Conservation (phyloP, 2,888 invertebrate genomes). For the Ormyrus nitidulus region DNA sequence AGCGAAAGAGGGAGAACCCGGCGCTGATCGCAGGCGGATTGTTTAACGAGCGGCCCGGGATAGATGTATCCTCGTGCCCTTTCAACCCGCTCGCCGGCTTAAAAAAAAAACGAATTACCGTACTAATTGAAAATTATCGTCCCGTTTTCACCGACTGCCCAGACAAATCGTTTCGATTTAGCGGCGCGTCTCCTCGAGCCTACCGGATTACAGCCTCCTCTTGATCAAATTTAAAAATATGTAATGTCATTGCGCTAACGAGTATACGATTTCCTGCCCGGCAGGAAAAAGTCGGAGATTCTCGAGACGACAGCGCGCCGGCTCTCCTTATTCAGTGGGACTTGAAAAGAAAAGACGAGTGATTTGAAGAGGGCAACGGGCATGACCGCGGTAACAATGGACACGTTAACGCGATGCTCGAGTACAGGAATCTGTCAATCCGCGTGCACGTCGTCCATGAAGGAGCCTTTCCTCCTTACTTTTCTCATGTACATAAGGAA, state of each 20-base stretch:
- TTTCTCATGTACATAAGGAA: slow-evolving; percentile 56
- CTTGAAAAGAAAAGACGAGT: slow-evolving; percentile 44
- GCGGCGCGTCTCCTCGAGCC: not conserved
- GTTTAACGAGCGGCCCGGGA: slow-evolving; percentile 23
- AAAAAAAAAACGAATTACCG: slow-evolving; percentile 13
- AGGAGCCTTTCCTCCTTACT: slow-evolving; percentile 67
- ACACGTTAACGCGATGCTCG: slow-evolving; percentile 55
- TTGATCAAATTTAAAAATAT: not conserved
- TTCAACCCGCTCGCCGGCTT: slow-evolving; percentile 3
- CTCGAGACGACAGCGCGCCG: slow-evolving; percentile 8
- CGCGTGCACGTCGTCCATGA: slow-evolving; percentile 71
- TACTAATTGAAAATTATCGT: slow-evolving; percentile 13
- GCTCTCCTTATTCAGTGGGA: slow-evolving; percentile 15
- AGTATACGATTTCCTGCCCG: slow-evolving; percentile 39
- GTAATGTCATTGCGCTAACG: slow-evolving; percentile 12
- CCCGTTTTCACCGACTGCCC: not conserved
- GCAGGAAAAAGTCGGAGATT: slow-evolving; percentile 24
- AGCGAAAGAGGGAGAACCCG: slow-evolving; percentile 33
- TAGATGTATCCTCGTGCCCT: not conserved
- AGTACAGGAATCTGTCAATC: slow-evolving; percentile 74
- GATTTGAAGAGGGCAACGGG: slow-evolving; percentile 66
- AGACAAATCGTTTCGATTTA: slow-evolving; percentile 11
- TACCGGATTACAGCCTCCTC: not conserved
- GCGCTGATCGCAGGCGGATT: slow-evolving; percentile 19
- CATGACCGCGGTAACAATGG: slow-evolving; percentile 73